Evolutionary conservation across 1,140 invertebrate species (phyloP).

Genomic region (Eupristina koningsbergeri): DNA sequence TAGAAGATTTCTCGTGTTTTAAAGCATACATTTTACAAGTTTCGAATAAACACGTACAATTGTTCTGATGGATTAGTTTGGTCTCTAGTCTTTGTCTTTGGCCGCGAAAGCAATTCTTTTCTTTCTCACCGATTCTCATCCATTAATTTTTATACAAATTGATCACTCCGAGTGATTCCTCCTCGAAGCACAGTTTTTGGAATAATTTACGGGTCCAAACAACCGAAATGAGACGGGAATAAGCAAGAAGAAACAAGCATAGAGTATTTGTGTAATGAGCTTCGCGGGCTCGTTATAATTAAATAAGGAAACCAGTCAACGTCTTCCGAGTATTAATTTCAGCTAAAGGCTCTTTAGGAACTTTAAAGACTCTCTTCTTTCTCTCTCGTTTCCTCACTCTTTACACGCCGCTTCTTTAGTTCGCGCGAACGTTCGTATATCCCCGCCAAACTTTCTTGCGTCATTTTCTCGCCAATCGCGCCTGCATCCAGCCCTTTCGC

Average conservation of each 20-base stretch:
- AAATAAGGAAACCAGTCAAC: slow-evolving; percentile 71
- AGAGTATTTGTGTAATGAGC: slow-evolving; percentile 21
- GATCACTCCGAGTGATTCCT: not conserved
- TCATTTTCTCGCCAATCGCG: slow-evolving; percentile 67
- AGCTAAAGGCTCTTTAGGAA: slow-evolving; percentile 69
- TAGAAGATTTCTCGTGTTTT: slow-evolving; percentile 2
- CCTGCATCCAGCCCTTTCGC: slow-evolving; percentile 42
- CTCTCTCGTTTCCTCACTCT: too few species aligned
- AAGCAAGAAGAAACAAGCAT: not conserved
- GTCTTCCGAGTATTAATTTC: slow-evolving; percentile 72
- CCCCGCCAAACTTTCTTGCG: slow-evolving; percentile 64
- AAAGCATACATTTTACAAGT: not conserved
- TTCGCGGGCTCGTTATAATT: slow-evolving; percentile 63
- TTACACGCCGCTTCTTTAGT: slow-evolving; percentile 28
- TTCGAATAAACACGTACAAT: not conserved
- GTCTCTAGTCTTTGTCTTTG: too few species aligned
- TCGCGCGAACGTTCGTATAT: not conserved
- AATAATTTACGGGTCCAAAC: not conserved
- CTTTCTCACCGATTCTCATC: too few species aligned
- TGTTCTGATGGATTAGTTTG: not conserved
- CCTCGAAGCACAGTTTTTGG: not conserved
- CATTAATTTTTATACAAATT: not conserved
- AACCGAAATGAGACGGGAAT: too few species aligned
- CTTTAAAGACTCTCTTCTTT: slow-evolving; percentile 69
- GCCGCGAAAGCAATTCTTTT: too few species aligned